phyloP scores from a whole-genome alignment of 2,797 vertebrate genomes.

The Brachyalestes nurse region DNA sequence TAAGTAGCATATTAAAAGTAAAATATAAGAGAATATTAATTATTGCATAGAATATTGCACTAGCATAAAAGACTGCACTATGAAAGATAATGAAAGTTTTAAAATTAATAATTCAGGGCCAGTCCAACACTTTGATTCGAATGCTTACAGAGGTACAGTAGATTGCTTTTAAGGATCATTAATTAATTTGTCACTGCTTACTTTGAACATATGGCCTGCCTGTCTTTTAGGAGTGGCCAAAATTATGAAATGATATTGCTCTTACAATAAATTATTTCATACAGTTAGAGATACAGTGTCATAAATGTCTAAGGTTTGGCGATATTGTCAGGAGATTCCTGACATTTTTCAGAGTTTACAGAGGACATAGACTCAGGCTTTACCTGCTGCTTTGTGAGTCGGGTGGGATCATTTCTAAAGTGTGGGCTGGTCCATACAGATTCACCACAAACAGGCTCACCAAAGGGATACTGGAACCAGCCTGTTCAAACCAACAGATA shows the following conservation, averaged over 20 bases:
- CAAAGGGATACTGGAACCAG: conserved; percentile 81
- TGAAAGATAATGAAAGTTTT: neutral
- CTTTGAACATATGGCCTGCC: no score
- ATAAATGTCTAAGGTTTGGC: no score
- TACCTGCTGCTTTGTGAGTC: conserved; percentile 80
- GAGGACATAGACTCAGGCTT: neutral
- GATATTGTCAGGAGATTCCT: no score
- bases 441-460: conserved; percentile 85
- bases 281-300: no score
- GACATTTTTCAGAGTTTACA: no score
- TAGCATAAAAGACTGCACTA: neutral
- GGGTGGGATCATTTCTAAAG: conserved; percentile 81
- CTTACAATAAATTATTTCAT: neutral
- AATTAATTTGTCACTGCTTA: neutral
- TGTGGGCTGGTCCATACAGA: conserved; percentile 82
- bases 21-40: neutral
- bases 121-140: conserved; percentile 1
- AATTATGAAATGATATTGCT: neutral
- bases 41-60: neutral
- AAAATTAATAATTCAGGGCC: neutral
- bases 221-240: no score
- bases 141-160: neutral
- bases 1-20: neutral
- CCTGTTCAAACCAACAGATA: conserved; percentile 67
- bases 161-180: conserved; percentile 3